Percentiles rank a stretch among this genome's conserved stretches.
These are phyloP conservation scores for Scartelaos histophorus DNA, from an alignment of 2,113 vertebrate species.

Conservation along the genomic window DNA sequence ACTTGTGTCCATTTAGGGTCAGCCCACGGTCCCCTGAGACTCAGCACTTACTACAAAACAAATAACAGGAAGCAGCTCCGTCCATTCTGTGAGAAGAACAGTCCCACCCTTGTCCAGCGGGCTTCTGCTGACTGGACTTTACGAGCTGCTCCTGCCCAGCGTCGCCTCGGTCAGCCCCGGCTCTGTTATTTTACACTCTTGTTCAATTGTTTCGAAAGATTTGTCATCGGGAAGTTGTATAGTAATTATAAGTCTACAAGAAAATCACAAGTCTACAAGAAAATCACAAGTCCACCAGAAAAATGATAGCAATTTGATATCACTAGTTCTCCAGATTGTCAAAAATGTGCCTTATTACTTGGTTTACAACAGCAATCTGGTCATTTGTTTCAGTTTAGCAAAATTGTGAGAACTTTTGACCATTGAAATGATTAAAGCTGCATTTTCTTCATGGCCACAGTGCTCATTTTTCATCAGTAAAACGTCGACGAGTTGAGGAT, in stretches of 20 bases:
- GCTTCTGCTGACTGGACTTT: slow-evolving; percentile 58
- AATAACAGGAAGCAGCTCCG: slow-evolving; percentile 61
- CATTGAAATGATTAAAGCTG: not conserved
- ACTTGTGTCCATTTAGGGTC: slow-evolving; percentile 53
- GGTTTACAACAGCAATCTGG: not conserved
- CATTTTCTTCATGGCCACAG: not conserved
- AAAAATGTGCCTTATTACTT: not conserved
- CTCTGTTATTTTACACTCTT: slow-evolving; percentile 31
- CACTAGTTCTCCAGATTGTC: no score
- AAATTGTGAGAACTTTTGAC: not conserved
- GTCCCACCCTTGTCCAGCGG: slow-evolving; percentile 60
- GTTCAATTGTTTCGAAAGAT: slow-evolving; percentile 47
- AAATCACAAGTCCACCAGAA: not conserved
- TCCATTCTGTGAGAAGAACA: slow-evolving; percentile 48
- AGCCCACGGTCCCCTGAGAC: slow-evolving; percentile 51
- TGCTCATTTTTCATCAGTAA: not conserved
- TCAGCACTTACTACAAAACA: slow-evolving; percentile 69
- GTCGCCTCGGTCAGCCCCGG: slow-evolving; percentile 42
- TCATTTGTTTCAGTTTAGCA: not conserved
- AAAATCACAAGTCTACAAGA: no score
- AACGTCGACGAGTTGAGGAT: no score
- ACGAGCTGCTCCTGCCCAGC: slow-evolving; percentile 45
- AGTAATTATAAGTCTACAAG: not conserved
- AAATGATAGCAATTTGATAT: not conserved
- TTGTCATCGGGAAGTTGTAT: slow-evolving; percentile 19